Percentiles rank a stretch among this genome's conserved stretches.
phyloP scores from a whole-genome alignment of 2,113 vertebrate species.

The Macroglossus sobrinus region DNA sequence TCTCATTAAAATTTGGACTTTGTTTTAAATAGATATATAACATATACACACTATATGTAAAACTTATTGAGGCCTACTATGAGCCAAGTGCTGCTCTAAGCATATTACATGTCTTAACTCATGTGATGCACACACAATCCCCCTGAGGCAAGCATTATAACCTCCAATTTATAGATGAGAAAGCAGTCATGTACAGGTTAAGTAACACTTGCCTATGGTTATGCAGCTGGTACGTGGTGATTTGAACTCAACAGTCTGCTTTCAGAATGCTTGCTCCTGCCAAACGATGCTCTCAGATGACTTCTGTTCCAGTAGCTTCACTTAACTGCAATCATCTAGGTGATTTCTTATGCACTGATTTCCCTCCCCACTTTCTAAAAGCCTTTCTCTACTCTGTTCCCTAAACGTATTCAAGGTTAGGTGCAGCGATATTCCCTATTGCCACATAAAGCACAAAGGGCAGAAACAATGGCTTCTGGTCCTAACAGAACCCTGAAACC shows the following conservation, averaged over 20 bases:
- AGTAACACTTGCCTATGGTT: neutral
- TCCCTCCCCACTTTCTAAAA: neutral
- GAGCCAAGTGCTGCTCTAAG: neutral
- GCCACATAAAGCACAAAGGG: neutral
- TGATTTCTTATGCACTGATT: neutral
- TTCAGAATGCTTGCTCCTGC: neutral
- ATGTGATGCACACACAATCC: neutral
- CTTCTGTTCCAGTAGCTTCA: neutral
- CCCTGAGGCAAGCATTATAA: neutral
- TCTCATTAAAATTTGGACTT: neutral
- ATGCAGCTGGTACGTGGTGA: neutral
- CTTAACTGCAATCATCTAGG: neutral
- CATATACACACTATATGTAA: neutral
- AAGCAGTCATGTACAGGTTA: neutral
- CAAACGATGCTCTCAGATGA: neutral
- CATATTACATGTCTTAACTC: neutral
- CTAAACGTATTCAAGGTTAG: neutral
- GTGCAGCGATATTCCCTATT: neutral
- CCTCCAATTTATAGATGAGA: neutral
- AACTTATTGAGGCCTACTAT: neutral
- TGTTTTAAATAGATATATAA: neutral
- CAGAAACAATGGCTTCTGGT: neutral
- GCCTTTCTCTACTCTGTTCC: neutral
- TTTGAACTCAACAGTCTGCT: neutral
- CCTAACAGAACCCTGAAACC: neutral